Evolutionary conservation across 2,888 invertebrate genomes (phyloP).

Genomic region (Patella pellucida): DNA sequence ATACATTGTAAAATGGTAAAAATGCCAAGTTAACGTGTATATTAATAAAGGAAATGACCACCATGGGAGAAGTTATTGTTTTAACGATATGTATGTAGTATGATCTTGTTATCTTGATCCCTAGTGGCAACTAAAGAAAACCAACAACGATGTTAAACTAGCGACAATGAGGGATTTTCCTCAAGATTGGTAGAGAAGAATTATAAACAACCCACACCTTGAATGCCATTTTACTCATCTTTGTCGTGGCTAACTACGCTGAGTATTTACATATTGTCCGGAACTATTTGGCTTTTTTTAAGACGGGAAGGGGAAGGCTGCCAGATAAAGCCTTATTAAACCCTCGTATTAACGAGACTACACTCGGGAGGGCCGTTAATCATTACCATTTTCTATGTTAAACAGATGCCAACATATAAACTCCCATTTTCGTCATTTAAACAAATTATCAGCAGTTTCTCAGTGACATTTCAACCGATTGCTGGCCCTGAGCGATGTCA

Average conservation of each 20-base stretch:
- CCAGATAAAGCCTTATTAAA: slow-evolving; percentile 19
- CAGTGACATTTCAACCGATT: slow-evolving; percentile 32
- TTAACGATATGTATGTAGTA: too few relatives aligned
- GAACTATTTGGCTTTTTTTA: slow-evolving; percentile 3
- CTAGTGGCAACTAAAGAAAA: background rate
- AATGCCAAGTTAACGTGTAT: too few relatives aligned
- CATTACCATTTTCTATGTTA: slow-evolving; percentile 16
- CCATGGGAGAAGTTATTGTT: too few relatives aligned
- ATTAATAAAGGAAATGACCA: too few relatives aligned
- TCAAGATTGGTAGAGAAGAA: background rate
- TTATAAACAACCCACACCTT: slow-evolving; percentile 1
- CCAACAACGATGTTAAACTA: slow-evolving; percentile 2
- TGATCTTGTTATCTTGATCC: too few relatives aligned
- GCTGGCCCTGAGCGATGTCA: slow-evolving; percentile 19
- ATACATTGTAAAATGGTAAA: too few relatives aligned
- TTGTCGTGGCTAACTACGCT: background rate
- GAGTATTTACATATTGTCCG: background rate
- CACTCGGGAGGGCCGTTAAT: slow-evolving; percentile 17
- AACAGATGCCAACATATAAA: slow-evolving; percentile 22
- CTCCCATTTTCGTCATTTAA: slow-evolving; percentile 32
- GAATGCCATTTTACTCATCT: background rate
- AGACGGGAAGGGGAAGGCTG: slow-evolving; percentile 16
- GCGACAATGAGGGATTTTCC: background rate
- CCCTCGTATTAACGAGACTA: slow-evolving; percentile 17
- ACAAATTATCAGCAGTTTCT: slow-evolving; percentile 31